Percentiles rank a stretch among this genome's conserved stretches.
Conservation (phyloP, 2,113 vertebrate genomes). For the Carollia perspicillata region DNA sequence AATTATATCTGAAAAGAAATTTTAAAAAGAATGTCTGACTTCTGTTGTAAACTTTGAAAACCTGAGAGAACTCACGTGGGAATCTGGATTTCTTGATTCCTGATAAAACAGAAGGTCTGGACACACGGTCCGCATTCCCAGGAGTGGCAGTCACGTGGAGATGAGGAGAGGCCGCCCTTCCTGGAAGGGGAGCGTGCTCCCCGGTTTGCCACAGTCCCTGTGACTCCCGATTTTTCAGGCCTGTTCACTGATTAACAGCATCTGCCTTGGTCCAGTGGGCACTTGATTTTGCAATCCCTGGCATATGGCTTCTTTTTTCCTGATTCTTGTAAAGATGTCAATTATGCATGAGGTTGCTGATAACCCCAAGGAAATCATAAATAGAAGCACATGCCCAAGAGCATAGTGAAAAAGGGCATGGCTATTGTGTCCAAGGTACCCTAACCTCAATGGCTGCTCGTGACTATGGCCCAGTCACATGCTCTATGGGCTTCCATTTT, state of each 20-base stretch:
- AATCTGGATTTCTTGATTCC: background rate
- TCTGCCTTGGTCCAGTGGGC: background rate
- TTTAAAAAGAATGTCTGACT: background rate
- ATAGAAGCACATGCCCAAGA: background rate
- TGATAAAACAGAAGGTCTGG: background rate
- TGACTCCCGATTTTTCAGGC: background rate
- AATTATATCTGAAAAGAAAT: background rate
- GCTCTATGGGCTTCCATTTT: background rate
- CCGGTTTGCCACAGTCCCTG: background rate
- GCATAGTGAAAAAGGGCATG: background rate
- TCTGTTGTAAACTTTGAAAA: slow-evolving; percentile 16
- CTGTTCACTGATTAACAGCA: background rate
- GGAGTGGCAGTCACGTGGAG: background rate
- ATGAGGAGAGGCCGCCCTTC: background rate
- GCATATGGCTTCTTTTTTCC: background rate
- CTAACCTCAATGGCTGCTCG: background rate
- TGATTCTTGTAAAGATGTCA: background rate
- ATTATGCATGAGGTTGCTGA: background rate
- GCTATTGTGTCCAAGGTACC: background rate
- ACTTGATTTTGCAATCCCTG: background rate
- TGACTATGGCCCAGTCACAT: background rate
- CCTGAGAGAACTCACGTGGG: background rate
- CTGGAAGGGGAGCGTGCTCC: background rate
- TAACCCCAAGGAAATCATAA: background rate
- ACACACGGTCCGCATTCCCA: background rate